These are phyloP conservation scores for Cecropterus lyciades DNA, from an alignment of 1,140 invertebrate species.

Conservation along the genomic window DNA sequence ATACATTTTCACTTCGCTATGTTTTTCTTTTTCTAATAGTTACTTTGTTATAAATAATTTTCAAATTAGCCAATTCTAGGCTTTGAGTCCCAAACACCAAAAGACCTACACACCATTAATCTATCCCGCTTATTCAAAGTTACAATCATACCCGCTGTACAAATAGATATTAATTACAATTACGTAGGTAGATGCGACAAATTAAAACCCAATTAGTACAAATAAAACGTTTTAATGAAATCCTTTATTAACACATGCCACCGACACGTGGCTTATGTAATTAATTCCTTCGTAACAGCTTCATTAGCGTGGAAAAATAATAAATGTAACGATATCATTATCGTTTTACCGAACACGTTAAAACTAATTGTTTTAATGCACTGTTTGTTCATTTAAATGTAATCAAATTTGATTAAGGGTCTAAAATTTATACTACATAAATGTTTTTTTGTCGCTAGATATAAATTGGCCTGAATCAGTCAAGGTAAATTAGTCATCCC, in stretches of 20 bases:
- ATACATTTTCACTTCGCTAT: no score
- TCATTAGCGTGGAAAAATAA: conserved; percentile 33
- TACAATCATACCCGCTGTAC: no score
- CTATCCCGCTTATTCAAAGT: no score
- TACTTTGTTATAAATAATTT: no score
- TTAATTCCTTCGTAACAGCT: conserved; percentile 31
- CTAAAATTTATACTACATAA: no score
- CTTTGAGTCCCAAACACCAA: no score
- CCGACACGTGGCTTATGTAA: conserved; percentile 32
- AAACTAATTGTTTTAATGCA: conserved; percentile 21
- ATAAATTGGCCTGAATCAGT: no score
- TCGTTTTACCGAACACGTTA: conserved; percentile 24
- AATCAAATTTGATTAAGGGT: not conserved
- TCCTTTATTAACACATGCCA: conserved; percentile 34
- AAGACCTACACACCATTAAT: no score
- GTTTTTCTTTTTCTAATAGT: no score
- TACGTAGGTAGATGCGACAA: conserved; percentile 21
- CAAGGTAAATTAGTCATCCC: no score
- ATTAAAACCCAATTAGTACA: conserved; percentile 35
- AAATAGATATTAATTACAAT: not conserved
- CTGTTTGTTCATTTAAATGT: not conserved
- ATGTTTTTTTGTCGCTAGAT: no score
- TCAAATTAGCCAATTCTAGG: no score
- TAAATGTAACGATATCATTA: conserved; percentile 33
- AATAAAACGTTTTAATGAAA: conserved; percentile 37